These are phyloP conservation scores for Remorina albescens DNA, from an alignment of 2,797 vertebrate genomes.

Conservation along the genomic window DNA sequence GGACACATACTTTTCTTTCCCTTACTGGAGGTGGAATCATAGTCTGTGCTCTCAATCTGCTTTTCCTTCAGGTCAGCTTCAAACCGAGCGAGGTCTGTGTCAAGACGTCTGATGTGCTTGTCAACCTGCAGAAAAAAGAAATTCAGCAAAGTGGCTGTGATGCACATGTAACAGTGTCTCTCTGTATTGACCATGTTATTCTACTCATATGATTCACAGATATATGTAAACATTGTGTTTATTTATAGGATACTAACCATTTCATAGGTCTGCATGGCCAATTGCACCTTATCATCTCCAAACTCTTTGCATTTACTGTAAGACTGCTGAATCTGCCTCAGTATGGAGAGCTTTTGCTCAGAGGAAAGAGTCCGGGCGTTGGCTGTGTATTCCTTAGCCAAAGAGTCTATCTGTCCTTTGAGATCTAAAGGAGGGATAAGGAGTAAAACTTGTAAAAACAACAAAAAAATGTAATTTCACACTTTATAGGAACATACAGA, in stretches of 20 bases:
- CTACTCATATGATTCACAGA: neutral
- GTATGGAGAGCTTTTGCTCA: conserved; percentile 93
- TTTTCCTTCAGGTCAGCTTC: conserved; percentile 98
- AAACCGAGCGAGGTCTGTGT: conserved; percentile 96
- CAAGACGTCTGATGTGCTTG: conserved; percentile 96
- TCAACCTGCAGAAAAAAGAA: conserved; percentile 87
- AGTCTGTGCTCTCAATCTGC: conserved; percentile 96
- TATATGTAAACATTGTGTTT: neutral
- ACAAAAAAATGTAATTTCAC: neutral
- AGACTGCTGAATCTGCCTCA: conserved; percentile 96
- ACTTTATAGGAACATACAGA: neutral
- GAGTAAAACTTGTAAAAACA: neutral
- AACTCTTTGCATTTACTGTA: conserved; percentile 98
- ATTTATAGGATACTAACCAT: conserved; percentile 87
- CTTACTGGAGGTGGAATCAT: conserved; percentile 97
- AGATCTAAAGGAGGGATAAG: conserved; percentile 86
- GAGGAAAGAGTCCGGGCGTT: conserved; percentile 92
- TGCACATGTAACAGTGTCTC: neutral
- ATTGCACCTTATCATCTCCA: conserved; percentile 98
- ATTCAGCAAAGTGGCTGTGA: neutral
- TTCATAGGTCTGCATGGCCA: conserved; percentile 99
- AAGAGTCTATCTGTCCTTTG: conserved; percentile 94
- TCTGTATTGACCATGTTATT: neutral
- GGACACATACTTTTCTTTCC: conserved; percentile 92
- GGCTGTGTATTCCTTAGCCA: conserved; percentile 96